Base-by-base conservation (phyloP, 2,888 invertebrate species). In the Folsomia manolachei region DNA sequence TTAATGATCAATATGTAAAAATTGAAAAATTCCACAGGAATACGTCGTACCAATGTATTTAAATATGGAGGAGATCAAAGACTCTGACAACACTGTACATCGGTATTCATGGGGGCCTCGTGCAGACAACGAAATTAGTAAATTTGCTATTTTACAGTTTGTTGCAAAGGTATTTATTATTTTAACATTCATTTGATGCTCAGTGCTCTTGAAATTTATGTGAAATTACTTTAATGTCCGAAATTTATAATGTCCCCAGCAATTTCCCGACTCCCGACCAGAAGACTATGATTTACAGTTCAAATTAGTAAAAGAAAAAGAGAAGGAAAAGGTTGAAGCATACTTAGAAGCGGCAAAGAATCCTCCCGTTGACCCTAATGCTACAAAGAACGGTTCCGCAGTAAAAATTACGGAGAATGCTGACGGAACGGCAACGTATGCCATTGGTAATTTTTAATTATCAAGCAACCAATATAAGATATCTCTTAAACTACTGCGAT, bases 101-200 rank as follows among this genome's bases (percentile, higher is more conserved):
- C 72, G 73, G 19, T 80, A 80, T 56, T 70, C 73, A 1, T 80
- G 80, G 80, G 80, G 80, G n/a, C 69, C 70, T 1, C 60, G 80
- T 69, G 70, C 80, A 2, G 70, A 79, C 1, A 72, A 73, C 19
- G 80, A 80, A 72, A 78, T 76, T 39, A 74, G 72, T 18, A 80
- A 77, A 70, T 73, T 70, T 23, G 51, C 24, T 1, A 73, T 80
- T 9, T 69, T 79, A 1, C 77, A 78, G 52, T 80, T 77, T 73
- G 78, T 79, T 11, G 39, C 74, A 1, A 71, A 72, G 27, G 78
- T 79, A 73, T n/a, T n/a, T n/a, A n/a, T n/a, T n/a, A n/a, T n/a
- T n/a, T n/a, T n/a, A n/a, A n/a, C n/a, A n/a, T n/a, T n/a, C n/a
- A n/a, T n/a, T n/a, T n/a, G n/a, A n/a, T n/a, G n/a, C n/a, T n/a